Conservation (phyloP, 2,797 vertebrate species). For the Pempheris klunzingeri region DNA sequence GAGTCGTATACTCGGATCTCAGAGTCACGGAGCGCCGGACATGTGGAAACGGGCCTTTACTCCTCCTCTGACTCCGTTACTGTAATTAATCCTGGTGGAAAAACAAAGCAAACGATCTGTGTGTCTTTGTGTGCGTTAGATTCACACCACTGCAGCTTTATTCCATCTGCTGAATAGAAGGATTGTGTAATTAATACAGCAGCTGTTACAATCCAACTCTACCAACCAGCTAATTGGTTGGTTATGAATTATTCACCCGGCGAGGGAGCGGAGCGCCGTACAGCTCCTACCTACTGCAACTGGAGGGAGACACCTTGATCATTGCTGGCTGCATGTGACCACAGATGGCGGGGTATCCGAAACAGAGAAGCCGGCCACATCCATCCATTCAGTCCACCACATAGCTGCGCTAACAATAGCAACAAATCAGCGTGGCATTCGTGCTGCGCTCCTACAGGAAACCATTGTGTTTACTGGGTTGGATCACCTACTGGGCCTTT, state of each 20-base stretch:
- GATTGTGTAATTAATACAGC: slow-evolving; percentile 44
- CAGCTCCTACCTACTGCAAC: slow-evolving; percentile 31
- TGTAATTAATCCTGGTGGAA: slow-evolving; percentile 25
- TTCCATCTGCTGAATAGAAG: slow-evolving; percentile 22
- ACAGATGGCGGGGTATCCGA: slow-evolving; percentile 47
- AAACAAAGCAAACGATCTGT: slow-evolving; percentile 19
- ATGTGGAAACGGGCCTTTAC: slow-evolving; percentile 21
- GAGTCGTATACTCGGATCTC: no score
- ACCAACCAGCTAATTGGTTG: slow-evolving; percentile 54
- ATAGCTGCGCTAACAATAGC: neutral
- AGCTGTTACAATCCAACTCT: slow-evolving; percentile 20
- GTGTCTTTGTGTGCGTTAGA: slow-evolving; percentile 4
- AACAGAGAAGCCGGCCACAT: neutral
- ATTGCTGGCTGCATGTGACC: slow-evolving; percentile 18
- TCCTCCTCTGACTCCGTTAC: slow-evolving; percentile 5
- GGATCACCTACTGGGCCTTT: neutral
- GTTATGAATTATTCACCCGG: slow-evolving; percentile 65
- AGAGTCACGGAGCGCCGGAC: neutral
- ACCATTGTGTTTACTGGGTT: neutral
- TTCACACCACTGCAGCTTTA: slow-evolving; percentile 3
- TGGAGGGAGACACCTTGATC: slow-evolving; percentile 42
- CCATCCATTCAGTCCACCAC: neutral
- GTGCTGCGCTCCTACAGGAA: neutral
- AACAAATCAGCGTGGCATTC: neutral
- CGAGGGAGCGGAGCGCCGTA: slow-evolving; percentile 7